These are phyloP conservation scores for Pseudorectes ferrugineus DNA, from an alignment of 2,113 vertebrate genomes.

Conservation along the genomic window DNA sequence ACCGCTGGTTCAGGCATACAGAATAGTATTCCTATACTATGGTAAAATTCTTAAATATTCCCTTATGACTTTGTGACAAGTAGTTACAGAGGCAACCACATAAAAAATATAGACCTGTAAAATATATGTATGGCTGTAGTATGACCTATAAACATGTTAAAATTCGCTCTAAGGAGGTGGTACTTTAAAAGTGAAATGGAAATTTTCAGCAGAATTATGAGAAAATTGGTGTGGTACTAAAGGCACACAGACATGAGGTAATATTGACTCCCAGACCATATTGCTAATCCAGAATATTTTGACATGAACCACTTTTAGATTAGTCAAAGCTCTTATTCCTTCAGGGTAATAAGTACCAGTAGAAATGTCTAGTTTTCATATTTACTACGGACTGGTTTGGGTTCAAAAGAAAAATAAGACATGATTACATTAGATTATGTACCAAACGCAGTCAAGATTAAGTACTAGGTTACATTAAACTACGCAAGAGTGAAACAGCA, in stretches of 20 bases:
- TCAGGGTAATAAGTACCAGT: background rate
- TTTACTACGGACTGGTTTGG: rapidly evolving
- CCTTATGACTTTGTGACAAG: background rate
- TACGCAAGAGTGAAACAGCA: background rate
- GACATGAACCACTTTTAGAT: background rate
- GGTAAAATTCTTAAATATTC: background rate
- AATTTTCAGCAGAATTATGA: background rate
- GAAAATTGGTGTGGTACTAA: background rate
- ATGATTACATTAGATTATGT: background rate
- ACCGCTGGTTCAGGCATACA: background rate
- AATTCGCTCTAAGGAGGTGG: background rate
- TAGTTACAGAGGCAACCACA: background rate
- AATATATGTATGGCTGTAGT: background rate
- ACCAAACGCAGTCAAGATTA: background rate
- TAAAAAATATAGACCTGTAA: background rate
- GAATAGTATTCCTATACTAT: background rate
- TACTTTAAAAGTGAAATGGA: background rate
- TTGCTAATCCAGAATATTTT: background rate
- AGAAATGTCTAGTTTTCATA: background rate
- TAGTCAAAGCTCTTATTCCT: background rate
- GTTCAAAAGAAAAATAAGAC: background rate
- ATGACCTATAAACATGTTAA: background rate
- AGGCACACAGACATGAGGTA: background rate
- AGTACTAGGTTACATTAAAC: background rate
- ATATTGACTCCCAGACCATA: background rate